Conservation (phyloP, 2,113 vertebrate species). For the Hassar affinis region DNA sequence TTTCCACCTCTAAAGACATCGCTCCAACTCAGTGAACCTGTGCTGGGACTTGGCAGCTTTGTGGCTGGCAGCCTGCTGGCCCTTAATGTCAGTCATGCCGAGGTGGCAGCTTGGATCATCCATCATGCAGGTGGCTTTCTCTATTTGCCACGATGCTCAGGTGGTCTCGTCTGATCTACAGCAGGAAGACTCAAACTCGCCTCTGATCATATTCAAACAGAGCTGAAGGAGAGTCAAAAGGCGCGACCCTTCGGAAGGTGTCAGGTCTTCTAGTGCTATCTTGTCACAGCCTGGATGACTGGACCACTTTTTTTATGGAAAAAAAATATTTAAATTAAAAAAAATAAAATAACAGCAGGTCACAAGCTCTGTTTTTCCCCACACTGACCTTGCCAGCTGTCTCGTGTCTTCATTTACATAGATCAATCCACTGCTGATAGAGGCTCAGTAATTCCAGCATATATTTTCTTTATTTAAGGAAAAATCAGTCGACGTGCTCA, state of each 20-base stretch:
- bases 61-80: conserved; percentile 41
- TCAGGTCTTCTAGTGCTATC: neutral
- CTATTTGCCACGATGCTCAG: conserved; percentile 32
- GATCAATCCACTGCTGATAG: conserved; percentile 9
- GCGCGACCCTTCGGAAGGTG: conserved; percentile 37
- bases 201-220: conserved; percentile 45
- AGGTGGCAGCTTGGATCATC: conserved; percentile 53
- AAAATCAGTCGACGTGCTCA: neutral
- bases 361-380: neutral
- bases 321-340: neutral
- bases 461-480: conserved; percentile 4
- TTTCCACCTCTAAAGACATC: conserved; percentile 20
- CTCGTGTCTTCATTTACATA: conserved; percentile 24
- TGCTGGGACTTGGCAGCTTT: conserved; percentile 41
- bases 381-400: neutral
- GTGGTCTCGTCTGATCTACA: conserved; percentile 43
- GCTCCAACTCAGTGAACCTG: conserved; percentile 16
- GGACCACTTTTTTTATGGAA: neutral
- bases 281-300: conserved; percentile 13
- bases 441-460: neutral
- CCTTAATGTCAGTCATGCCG: conserved; percentile 46
- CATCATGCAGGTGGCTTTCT: conserved; percentile 46
- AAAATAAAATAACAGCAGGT: conserved; percentile 10
- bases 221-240: conserved; percentile 27
- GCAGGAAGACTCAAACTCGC: conserved; percentile 41